Conservation (phyloP, 2,888 invertebrate genomes). For the Synergus umbraculus region DNA sequence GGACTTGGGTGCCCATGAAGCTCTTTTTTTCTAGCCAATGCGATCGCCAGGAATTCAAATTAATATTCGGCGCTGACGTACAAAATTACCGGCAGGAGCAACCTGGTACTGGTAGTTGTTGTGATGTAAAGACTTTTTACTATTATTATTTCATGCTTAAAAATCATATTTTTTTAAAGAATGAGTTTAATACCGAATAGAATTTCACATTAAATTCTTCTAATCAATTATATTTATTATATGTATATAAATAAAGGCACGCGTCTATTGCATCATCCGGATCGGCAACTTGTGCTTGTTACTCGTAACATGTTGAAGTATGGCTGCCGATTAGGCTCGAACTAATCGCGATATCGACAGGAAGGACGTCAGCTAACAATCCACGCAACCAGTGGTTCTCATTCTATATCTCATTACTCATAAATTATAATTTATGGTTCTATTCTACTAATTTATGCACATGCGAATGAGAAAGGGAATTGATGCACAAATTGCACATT, state of each 20-base stretch:
- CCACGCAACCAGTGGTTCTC: constrained; percentile 21
- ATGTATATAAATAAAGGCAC: neutral
- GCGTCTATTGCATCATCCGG: constrained; percentile 10
- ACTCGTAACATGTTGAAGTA: neutral
- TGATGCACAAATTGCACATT: no score
- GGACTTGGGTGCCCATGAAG: no score
- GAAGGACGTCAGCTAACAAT: neutral
- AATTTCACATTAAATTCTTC: no score
- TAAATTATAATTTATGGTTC: no score
- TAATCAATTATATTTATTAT: no score
- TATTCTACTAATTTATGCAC: no score
- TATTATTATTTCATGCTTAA: no score
- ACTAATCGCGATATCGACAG: constrained; percentile 28
- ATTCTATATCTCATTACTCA: neutral
- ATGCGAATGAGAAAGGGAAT: no score
- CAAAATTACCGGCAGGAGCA: constrained; percentile 71
- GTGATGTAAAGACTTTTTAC: no score
- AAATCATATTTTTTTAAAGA: no score
- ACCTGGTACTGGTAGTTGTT: neutral
- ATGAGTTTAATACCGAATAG: no score
- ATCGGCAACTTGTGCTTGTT: constrained; percentile 18
- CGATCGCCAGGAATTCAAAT: constrained; percentile 72
- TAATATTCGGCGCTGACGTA: constrained; percentile 77
- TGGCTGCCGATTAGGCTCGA: constrained; percentile 6
- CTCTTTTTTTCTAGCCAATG: constrained; percentile 36